Base-by-base conservation (phyloP, 64 coral and sea anemone genomes). In the Montipora cactus region DNA sequence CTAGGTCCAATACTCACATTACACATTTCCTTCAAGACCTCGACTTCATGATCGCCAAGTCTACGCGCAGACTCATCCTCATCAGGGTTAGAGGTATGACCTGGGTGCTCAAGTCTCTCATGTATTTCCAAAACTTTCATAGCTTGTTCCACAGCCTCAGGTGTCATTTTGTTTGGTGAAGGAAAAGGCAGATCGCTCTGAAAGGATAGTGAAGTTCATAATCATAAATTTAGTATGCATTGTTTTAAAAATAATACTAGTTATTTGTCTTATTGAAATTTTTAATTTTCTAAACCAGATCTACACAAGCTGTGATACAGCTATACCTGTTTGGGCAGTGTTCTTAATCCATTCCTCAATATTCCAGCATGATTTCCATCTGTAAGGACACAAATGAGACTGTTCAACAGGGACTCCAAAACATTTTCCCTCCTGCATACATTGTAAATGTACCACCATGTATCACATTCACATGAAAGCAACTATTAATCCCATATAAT, bases 61-160 rank as follows among this genome's bases (percentile, higher is more conserved):
- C 91, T 89, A 5, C 92, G 89, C 4, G 87, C 46, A 45, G 79
- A 55, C 75, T 84, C 84, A 12, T 85, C 73, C 57, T 84, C 84
- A 12, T 85, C 73, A 28, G 47, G 57, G 4, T 51, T 15, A 22
- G 55, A 8, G 47, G 13, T 44, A 53, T 81, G 50, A 55, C 59
- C 83, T 2, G 84, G 45, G 18, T 99, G 72, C 1, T 99, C 89
- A 20, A 99, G 73, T 25, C 85, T 87, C 59, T 96, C 86, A 55
- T 96, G 97, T 59, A 99, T 99, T 94, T 99, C 97, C 37, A 99
- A 84, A 23, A 99, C 97, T 74, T 94, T 93, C 97, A 99, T 96
- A 8, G 97, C 97, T 86, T 95, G 91, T 9, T 81, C 78, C 52
- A 97, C 83, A 52, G 88, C 92, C 74, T 97, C 92, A 84, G 92